Evolutionary conservation across 2,888 invertebrate species (phyloP).

Genomic region (Leptinotarsa juncta): DNA sequence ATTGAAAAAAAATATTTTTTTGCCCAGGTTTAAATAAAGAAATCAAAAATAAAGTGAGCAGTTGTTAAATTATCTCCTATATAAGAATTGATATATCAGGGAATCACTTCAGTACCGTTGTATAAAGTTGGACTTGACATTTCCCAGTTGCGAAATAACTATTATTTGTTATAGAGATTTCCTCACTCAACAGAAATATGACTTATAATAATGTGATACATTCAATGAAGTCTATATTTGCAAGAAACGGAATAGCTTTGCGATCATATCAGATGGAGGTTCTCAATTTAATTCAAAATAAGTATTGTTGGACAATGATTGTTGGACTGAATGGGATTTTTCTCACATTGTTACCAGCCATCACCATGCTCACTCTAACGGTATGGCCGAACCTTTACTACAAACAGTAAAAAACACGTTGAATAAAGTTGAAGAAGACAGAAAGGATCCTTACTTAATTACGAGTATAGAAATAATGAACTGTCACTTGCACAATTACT

Average conservation of each 20-base stretch:
- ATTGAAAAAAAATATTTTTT: not conserved
- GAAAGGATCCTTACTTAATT: not conserved
- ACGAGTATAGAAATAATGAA: not conserved
- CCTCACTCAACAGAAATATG: not conserved
- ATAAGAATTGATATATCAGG: not conserved
- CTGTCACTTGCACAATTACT: not conserved
- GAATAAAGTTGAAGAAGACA: constrained; percentile 11
- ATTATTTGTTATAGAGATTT: not conserved
- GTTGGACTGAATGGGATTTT: not conserved
- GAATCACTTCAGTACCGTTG: not conserved
- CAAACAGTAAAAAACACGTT: not conserved
- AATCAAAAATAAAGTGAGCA: not conserved
- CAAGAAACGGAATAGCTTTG: constrained; percentile 9
- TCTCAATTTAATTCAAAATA: not conserved
- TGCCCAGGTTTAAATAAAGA: not conserved
- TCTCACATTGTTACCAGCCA: not conserved
- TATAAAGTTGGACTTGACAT: constrained; percentile 3
- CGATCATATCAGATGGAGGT: not conserved
- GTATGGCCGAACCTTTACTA: not conserved
- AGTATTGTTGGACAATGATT: not conserved
- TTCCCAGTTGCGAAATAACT: not conserved
- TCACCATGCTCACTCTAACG: not conserved
- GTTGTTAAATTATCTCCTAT: not conserved
- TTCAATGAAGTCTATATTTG: constrained; percentile 1
- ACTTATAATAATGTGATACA: not conserved